Evolutionary conservation across 2,797 vertebrate species (phyloP).

Genomic region (Enteromius unitaeniatus): DNA sequence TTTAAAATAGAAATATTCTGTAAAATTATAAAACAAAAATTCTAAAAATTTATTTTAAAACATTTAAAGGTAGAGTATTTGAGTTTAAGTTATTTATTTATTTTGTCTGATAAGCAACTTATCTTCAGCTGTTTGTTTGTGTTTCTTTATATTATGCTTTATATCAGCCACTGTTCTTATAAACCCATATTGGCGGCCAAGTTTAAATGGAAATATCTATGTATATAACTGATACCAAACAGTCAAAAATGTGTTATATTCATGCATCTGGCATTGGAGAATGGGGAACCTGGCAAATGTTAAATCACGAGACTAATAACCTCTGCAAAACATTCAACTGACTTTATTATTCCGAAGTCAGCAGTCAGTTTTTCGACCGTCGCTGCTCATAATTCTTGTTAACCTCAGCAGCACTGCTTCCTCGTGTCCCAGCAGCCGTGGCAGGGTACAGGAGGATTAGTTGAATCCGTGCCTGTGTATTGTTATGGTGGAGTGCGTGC

Average conservation of each 20-base stretch:
- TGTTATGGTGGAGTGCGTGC: constrained; percentile 44
- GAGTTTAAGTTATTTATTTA: neutral
- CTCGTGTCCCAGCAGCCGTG: neutral
- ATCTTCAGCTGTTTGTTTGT: neutral
- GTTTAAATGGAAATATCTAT: neutral
- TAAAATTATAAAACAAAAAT: neutral
- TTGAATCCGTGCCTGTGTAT: constrained; percentile 28
- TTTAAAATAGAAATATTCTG: neutral
- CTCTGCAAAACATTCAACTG: neutral
- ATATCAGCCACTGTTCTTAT: neutral
- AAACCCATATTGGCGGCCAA: neutral
- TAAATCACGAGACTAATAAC: neutral
- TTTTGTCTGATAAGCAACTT: no score
- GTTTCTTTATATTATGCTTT: neutral
- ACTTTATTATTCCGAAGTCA: constrained; percentile 2
- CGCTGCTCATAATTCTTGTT: neutral
- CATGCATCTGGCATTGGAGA: neutral
- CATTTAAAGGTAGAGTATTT: neutral
- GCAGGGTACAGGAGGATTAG: constrained; percentile 2
- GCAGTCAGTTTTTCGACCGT: neutral
- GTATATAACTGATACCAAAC: neutral
- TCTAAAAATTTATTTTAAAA: neutral
- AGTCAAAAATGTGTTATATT: neutral
- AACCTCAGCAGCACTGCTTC: constrained; percentile 8
- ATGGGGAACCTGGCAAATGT: neutral